Conservation (phyloP, 2,888 invertebrate genomes). For the Phlogophora meticulosa region DNA sequence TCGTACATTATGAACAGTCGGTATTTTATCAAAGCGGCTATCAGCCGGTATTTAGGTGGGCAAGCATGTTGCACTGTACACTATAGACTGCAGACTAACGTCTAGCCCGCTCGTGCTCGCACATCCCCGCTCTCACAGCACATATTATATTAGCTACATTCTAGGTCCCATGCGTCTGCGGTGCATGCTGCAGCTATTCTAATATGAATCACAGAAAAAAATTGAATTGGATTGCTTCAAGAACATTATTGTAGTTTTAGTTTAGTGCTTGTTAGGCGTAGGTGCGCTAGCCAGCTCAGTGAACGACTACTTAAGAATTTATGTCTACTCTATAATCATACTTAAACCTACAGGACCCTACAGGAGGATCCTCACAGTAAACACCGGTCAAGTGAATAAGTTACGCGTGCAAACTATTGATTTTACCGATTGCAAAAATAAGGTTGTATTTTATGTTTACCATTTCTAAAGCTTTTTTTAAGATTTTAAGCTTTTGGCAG, state of each 20-base stretch:
- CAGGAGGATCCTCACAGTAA: too few relatives aligned
- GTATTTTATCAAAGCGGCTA: background rate
- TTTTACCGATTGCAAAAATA: too few relatives aligned
- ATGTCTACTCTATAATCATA: too few relatives aligned
- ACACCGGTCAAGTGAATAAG: too few relatives aligned
- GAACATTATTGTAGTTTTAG: background rate
- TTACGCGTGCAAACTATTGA: too few relatives aligned
- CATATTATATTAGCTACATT: conserved; percentile 23
- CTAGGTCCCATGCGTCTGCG: conserved; percentile 30
- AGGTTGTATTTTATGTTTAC: too few relatives aligned
- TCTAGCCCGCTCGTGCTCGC: background rate
- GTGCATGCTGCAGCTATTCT: conserved; percentile 18
- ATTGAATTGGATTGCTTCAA: conserved; percentile 6
- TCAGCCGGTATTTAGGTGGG: background rate
- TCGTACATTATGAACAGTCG: background rate
- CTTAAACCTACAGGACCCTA: too few relatives aligned
- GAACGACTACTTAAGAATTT: background rate
- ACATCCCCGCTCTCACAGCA: conserved; percentile 7
- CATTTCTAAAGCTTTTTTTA: too few relatives aligned
- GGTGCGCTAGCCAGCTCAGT: background rate
- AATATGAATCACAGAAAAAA: conserved; percentile 29
- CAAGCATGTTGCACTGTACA: conserved; percentile 9
- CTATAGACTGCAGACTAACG: background rate
- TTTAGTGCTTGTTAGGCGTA: background rate
- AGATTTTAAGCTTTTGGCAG: too few relatives aligned